phyloP scores from a whole-genome alignment of 2,888 invertebrate species.

The Pollenia griseotomentosa region DNA sequence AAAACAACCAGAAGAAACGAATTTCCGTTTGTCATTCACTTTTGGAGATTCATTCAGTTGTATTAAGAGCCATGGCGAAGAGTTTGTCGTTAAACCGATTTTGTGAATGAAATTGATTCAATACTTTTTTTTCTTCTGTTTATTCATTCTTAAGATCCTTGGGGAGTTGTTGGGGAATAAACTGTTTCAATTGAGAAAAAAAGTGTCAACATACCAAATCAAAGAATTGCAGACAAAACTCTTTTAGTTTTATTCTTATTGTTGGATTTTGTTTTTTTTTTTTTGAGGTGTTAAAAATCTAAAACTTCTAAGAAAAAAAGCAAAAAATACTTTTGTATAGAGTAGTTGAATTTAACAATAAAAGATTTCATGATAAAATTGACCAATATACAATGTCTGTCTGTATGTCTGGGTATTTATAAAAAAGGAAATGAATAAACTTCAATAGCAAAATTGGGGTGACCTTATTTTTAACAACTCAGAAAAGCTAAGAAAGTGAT shows the following conservation, averaged over 20 bases:
- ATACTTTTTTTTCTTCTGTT: conserved; percentile 19
- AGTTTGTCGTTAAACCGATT: conserved; percentile 58
- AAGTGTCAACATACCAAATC: conserved; percentile 69
- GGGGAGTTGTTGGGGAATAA: conserved; percentile 59
- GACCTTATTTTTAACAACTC: conserved; percentile 12
- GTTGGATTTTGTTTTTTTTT: conserved; percentile 3
- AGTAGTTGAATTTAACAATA: conserved; percentile 66
- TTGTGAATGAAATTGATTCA: conserved; percentile 72
- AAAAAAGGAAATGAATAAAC: conserved; percentile 13
- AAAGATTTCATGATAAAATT: conserved; percentile 66
- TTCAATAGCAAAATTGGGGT: background rate
- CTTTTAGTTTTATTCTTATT: background rate
- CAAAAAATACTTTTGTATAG: conserved; percentile 16
- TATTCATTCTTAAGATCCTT: conserved; percentile 53
- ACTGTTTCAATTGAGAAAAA: conserved; percentile 44
- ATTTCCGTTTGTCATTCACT: conserved; percentile 72
- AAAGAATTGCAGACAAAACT: conserved; percentile 60
- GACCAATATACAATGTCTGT: conserved; percentile 40
- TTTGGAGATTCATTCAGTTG: conserved; percentile 65
- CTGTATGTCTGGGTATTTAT: conserved; percentile 7
- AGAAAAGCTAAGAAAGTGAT: no score
- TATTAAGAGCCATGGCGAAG: conserved; percentile 24
- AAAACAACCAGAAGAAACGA: conserved; percentile 29
- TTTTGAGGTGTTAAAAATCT: conserved; percentile 51
- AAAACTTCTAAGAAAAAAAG: conserved; percentile 4